phyloP scores from a whole-genome alignment of 1,140 invertebrate genomes.

The Sinonovacula constricta region DNA sequence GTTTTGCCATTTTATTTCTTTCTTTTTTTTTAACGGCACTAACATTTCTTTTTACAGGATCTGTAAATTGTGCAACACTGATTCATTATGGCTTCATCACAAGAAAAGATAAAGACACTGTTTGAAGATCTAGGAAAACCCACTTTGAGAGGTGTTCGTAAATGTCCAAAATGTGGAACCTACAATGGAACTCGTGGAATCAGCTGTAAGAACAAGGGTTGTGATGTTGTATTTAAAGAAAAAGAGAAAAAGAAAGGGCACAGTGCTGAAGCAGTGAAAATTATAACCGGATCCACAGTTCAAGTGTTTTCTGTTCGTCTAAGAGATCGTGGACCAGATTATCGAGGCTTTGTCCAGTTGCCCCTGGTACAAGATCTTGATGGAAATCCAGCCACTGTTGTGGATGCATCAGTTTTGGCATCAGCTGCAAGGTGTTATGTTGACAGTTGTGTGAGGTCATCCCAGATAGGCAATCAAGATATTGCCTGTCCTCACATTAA shows the following conservation, averaged over 20 bases:
- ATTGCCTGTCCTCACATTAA: slow-evolving; percentile 85
- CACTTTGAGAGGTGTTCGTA: slow-evolving; percentile 85
- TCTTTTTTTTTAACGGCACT: not conserved
- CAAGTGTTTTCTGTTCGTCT: slow-evolving; percentile 87
- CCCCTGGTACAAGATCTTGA: slow-evolving; percentile 80
- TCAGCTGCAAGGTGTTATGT: slow-evolving; percentile 85
- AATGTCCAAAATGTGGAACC: slow-evolving; percentile 89
- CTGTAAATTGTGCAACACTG: no score
- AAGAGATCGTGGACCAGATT: slow-evolving; percentile 85
- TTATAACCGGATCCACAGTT: slow-evolving; percentile 83
- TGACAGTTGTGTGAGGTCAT: slow-evolving; percentile 80
- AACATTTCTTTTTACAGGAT: slow-evolving; percentile 19
- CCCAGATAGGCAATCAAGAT: slow-evolving; percentile 61
- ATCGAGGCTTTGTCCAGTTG: slow-evolving; percentile 87
- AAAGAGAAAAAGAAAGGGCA: slow-evolving; percentile 83
- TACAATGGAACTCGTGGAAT: slow-evolving; percentile 87
- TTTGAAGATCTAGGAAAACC: slow-evolving; percentile 85
- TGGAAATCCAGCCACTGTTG: slow-evolving; percentile 79
- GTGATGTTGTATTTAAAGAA: slow-evolving; percentile 86
- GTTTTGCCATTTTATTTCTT: not conserved
- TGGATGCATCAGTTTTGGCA: slow-evolving; percentile 77
- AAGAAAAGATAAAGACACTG: slow-evolving; percentile 77
- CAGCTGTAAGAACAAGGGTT: slow-evolving; percentile 88
- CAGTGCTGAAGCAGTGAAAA: slow-evolving; percentile 84
- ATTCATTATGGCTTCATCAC: slow-evolving; percentile 53